Base-by-base conservation (phyloP, 2,888 invertebrate genomes). In the Cheilosia soror region DNA sequence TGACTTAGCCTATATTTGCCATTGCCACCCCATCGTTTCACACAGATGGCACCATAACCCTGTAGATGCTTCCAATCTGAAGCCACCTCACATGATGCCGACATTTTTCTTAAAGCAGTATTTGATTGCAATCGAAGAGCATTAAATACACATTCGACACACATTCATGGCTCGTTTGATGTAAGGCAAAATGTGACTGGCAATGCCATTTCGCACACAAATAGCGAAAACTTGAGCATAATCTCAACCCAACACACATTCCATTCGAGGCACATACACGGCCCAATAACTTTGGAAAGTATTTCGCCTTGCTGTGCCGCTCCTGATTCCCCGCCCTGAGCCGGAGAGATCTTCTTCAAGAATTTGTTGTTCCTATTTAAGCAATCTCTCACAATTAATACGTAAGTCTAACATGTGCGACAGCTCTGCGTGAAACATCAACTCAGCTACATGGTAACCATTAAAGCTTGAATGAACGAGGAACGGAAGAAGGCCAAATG, bases 371-470 rank as follows among this genome's bases (percentile, higher is more conserved):
- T 27, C 42, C 49, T 63, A 47, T 75, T 69, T 42, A 57, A 69
- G 78, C 78, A 66, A 78, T 78, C 51, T 62, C 65, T 83, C 72
- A 66, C 66, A 83, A 83, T 83, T 83, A 78, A 83, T 78, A 83
- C 68, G 82, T 66, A 47, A 62, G 72, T 63, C 47, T 57, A 42
- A 15, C 42, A 62, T 63, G 78, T 60, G 47, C 53, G 47, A 53
- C n/a, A 40, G 60, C 20, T n/a, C 31, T 63, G 40, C 31, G 68
- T 55, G 71, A 76, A 76, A 76, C 69, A 82, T 77, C 57, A 49
- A 63, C 77, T 33, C 60, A 25, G 29, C 47, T 58, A 20, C 53
- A 20, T 29, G 31, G 15, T 47, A 15, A 44, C 51, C 63, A 77
- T 81, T 71, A 81, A 60, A 65, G 65, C 71, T 66, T 27, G 25